Evolutionary conservation across 2,113 vertebrate genomes (phyloP).

Genomic region (Myiagra hebetior): DNA sequence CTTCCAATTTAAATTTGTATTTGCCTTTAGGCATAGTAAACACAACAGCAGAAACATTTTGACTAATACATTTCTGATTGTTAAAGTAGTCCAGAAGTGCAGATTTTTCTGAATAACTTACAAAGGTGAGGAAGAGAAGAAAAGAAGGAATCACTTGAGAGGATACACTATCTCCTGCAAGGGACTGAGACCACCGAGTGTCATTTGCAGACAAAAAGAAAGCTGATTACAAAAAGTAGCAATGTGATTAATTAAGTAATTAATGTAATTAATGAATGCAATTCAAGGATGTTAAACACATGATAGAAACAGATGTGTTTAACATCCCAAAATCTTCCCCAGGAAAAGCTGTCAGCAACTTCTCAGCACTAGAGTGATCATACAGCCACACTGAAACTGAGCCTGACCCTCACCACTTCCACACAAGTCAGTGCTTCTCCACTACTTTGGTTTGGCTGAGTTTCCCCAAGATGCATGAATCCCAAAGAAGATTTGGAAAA

Average conservation of each 20-base stretch:
- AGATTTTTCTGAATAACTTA: not conserved
- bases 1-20: not conserved
- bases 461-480: not conserved
- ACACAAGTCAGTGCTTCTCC: not conserved
- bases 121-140: not conserved
- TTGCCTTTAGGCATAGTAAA: not conserved
- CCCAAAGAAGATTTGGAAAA: not conserved
- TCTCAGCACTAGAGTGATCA: not conserved
- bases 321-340: not conserved
- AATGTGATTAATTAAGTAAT: not conserved
- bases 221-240: not conserved
- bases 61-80: not conserved
- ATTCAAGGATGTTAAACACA: not conserved
- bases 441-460: not conserved
- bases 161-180: not conserved
- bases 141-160: not conserved
- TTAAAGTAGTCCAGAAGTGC: not conserved
- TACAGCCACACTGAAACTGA: not conserved
- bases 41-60: not conserved
- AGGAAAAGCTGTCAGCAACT: not conserved
- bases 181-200: not conserved
- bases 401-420: not conserved
- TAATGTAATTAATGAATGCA: not conserved
- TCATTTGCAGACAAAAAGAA: not conserved
- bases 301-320: not conserved